Evolutionary conservation across 2,888 invertebrate genomes (phyloP).

Genomic region (Nomada flava): DNA sequence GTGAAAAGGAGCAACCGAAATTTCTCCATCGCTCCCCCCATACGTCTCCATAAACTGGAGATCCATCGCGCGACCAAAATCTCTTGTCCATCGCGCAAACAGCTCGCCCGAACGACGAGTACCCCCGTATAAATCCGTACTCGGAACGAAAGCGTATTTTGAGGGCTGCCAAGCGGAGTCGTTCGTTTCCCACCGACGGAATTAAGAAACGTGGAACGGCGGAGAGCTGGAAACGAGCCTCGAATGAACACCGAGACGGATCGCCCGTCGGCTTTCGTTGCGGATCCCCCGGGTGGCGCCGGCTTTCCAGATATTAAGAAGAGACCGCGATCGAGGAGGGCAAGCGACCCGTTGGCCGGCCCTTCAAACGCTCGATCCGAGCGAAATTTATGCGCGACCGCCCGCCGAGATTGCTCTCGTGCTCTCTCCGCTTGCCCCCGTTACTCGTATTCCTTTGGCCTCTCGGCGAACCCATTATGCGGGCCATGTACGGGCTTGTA

Average conservation of each 20-base stretch:
- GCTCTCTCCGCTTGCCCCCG: conserved; percentile 10
- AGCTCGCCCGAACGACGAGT: background rate
- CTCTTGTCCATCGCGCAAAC: too few species aligned
- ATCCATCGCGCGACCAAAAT: too few species aligned
- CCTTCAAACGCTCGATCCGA: conserved; percentile 64
- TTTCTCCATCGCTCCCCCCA: too few species aligned
- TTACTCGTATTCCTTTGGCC: conserved; percentile 57
- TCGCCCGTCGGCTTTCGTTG: conserved; percentile 3
- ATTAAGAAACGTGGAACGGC: conserved; percentile 21
- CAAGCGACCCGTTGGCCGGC: conserved; percentile 5
- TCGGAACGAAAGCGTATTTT: background rate
- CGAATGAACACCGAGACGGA: conserved; percentile 13
- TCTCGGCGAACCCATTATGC: conserved; percentile 53
- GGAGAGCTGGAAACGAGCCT: background rate
- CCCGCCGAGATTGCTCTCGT: conserved; percentile 59
- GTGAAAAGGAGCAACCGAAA: too few species aligned
- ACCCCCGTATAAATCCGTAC: background rate
- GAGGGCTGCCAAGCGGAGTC: background rate
- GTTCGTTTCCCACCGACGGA: conserved; percentile 31
- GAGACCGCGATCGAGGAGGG: conserved; percentile 6
- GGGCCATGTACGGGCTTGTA: conserved; percentile 47
- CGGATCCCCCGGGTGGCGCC: conserved; percentile 31
- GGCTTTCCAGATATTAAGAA: conserved; percentile 63
- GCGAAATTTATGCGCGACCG: conserved; percentile 63
- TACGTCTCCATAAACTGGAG: too few species aligned